phyloP scores from a whole-genome alignment of 2,797 vertebrate species.

The Schizothorax lantsangensis region DNA sequence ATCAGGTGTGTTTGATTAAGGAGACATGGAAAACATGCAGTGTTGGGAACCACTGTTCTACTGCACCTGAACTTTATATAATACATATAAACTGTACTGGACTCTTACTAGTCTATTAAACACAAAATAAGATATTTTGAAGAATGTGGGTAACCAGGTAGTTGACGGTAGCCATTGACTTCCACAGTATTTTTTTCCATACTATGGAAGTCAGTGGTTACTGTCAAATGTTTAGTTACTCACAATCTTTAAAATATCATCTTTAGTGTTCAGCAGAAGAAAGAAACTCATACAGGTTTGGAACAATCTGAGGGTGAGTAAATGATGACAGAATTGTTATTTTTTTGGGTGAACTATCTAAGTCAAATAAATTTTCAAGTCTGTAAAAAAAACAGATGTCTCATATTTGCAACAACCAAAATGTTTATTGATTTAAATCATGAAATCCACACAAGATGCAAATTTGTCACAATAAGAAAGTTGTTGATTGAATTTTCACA shows the following conservation, averaged over 20 bases:
- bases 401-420: slow-evolving; percentile 65
- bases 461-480: slow-evolving; percentile 41
- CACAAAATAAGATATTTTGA: no score
- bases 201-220: background rate
- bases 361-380: background rate
- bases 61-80: no score
- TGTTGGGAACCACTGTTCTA: no score
- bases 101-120: background rate
- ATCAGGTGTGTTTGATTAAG: no score
- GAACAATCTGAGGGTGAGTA: background rate
- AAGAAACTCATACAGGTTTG: background rate
- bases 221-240: background rate
- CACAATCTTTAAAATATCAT: background rate
- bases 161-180: background rate
- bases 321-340: background rate
- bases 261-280: background rate
- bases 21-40: no score
- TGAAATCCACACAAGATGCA: slow-evolving; percentile 56
- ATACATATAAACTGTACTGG: background rate
- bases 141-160: no score
- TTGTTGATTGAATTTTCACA: background rate
- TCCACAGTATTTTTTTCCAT: background rate
- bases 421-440: slow-evolving; percentile 70
- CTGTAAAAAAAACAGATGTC: background rate
- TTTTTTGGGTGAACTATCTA: background rate